These are phyloP conservation scores for Porites divaricata DNA, from an alignment of 92 coral and sea anemone species.

Conservation along the genomic window DNA sequence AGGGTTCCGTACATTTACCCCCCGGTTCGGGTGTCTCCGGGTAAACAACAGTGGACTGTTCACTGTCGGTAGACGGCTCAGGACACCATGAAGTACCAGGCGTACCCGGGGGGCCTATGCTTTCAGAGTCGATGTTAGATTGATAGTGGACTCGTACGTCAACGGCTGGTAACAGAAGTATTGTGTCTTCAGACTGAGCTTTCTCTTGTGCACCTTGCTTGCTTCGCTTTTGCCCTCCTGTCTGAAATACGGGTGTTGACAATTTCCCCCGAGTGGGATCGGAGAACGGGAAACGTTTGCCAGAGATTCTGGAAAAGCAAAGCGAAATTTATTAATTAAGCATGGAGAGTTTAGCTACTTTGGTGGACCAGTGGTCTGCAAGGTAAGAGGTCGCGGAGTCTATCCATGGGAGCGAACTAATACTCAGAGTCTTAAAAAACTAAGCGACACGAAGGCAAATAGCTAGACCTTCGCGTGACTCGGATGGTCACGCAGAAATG, in stretches of 20 bases:
- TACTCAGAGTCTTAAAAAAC: too few species aligned
- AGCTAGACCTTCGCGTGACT: too few species aligned
- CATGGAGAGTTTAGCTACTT: too few species aligned
- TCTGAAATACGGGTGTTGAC: conserved; percentile 58
- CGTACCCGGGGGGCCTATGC: conserved; percentile 7
- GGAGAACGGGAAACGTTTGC: conserved; percentile 38
- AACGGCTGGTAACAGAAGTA: conserved; percentile 89
- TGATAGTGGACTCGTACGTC: conserved; percentile 93
- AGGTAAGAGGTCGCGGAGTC: too few species aligned
- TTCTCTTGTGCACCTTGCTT: conserved; percentile 74
- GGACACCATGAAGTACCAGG: conserved; percentile 7
- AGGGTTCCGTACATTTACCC: conserved; percentile 19
- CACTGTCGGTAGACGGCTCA: conserved; percentile 41
- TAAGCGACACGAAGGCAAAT: too few species aligned
- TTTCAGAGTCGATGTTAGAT: conserved; percentile 82
- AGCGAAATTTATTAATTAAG: neutral
- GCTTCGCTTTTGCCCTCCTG: conserved; percentile 68
- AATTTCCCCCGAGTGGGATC: conserved; percentile 58
- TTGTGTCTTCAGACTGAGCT: conserved; percentile 79
- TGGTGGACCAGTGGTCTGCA: too few species aligned
- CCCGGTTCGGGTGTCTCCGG: conserved; percentile 38
- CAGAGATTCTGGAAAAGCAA: conserved; percentile 43
- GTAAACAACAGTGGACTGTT: conserved; percentile 31
- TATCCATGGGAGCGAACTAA: too few species aligned
- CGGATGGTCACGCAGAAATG: too few species aligned